Conservation (phyloP, 2,888 invertebrate species). For the Julus scandinavius region DNA sequence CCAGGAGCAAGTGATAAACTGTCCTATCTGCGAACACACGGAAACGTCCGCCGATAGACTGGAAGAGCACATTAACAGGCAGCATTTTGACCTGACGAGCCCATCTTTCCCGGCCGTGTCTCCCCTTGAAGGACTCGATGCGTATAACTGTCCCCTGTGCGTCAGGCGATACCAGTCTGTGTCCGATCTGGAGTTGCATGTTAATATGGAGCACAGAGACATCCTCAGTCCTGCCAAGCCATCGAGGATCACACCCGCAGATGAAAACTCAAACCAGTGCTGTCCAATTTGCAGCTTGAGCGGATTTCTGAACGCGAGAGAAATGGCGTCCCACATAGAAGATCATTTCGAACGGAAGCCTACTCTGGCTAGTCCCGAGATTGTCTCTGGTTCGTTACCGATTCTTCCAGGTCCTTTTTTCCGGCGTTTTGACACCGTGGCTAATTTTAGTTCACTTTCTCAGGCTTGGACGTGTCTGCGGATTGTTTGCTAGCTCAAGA, state of each 20-base stretch:
- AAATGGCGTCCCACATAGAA: conserved; percentile 80
- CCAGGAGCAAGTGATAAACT: conserved; percentile 67
- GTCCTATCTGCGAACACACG: conserved; percentile 81
- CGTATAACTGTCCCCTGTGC: conserved; percentile 82
- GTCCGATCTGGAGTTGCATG: conserved; percentile 83
- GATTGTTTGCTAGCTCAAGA: conserved; percentile 71
- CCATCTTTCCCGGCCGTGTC: conserved; percentile 68
- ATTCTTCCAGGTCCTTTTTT: neutral
- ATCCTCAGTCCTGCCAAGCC: conserved; percentile 74
- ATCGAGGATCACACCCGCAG: conserved; percentile 62
- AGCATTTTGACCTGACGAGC: conserved; percentile 83
- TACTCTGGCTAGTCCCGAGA: conserved; percentile 62
- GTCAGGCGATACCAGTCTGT: conserved; percentile 72
- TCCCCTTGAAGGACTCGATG: conserved; percentile 50
- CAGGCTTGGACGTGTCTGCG: conserved; percentile 63
- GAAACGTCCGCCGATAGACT: conserved; percentile 78
- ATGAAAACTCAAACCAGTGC: conserved; percentile 57
- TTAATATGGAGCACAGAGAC: conserved; percentile 85
- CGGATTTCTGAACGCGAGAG: conserved; percentile 66
- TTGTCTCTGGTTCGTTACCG: conserved; percentile 60
- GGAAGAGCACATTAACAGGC: conserved; percentile 85
- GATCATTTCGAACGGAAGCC: conserved; percentile 74
- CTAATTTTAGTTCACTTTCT: neutral
- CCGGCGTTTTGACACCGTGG: neutral
- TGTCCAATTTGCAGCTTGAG: conserved; percentile 65